Conservation (phyloP, 2,797 vertebrate genomes). For the Aphelocoma californica region DNA sequence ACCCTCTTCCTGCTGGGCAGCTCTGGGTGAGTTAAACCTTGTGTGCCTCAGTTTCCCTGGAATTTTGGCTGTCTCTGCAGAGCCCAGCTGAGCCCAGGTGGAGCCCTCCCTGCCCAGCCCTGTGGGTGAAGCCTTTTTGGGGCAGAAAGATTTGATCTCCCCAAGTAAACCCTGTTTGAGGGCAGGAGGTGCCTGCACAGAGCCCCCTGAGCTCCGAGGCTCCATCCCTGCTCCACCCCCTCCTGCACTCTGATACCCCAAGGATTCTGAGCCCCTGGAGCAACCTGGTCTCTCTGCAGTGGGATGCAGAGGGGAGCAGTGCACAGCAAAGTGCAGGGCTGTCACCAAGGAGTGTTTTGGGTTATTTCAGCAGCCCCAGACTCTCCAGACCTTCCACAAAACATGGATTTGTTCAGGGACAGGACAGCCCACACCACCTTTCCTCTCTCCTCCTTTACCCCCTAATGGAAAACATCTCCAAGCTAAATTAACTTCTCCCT, state of each 20-base stretch:
- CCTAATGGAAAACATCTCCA: neutral
- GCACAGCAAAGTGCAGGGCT: neutral
- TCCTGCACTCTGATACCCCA: rapidly evolving
- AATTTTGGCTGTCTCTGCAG: neutral
- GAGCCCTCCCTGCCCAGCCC: neutral
- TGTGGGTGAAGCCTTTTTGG: too few relatives aligned
- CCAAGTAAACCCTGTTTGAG: neutral
- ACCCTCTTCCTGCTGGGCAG: neutral
- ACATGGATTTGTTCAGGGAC: neutral
- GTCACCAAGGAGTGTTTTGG: neutral
- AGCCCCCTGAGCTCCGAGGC: neutral
- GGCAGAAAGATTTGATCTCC: neutral
- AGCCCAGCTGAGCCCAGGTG: neutral
- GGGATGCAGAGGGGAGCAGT: neutral
- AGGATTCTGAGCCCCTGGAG: neutral
- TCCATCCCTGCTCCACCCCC: neutral
- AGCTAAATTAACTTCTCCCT: neutral
- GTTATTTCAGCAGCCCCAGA: neutral
- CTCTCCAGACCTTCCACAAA: neutral
- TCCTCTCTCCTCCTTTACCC: neutral
- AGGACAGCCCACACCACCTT: neutral
- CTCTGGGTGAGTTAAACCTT: neutral
- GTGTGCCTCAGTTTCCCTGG: neutral
- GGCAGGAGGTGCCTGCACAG: neutral
- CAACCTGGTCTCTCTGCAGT: rapidly evolving